Evolutionary conservation across 1,140 invertebrate genomes (phyloP).

Genomic region (Stegodyphus dumicola): DNA sequence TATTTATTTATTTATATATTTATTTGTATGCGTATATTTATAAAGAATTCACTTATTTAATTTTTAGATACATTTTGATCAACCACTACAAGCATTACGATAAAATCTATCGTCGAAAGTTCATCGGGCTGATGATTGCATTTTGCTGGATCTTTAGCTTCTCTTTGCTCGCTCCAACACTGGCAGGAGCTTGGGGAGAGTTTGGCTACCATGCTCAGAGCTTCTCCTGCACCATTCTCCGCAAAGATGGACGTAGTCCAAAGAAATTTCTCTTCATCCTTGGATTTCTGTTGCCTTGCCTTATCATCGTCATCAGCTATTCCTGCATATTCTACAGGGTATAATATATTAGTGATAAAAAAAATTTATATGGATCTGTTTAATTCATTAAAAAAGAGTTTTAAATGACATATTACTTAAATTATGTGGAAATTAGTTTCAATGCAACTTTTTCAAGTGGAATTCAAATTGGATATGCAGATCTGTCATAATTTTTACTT

Average conservation of each 20-base stretch:
- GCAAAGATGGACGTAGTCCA: slow-evolving; percentile 77
- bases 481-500: no score
- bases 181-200: slow-evolving; percentile 82
- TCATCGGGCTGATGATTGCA: slow-evolving; percentile 65
- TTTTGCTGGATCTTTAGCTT: slow-evolving; percentile 80
- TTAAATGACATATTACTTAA: no score
- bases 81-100: slow-evolving; percentile 61
- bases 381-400: no score
- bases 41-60: no score
- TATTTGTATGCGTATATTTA: no score
- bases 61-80: slow-evolving; percentile 61
- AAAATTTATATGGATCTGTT: no score
- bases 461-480: no score
- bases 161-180: slow-evolving; percentile 77
- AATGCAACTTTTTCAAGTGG: no score
- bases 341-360: not conserved
- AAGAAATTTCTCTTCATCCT: slow-evolving; percentile 87
- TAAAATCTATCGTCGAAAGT: slow-evolving; percentile 50
- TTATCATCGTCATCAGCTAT: slow-evolving; percentile 85
- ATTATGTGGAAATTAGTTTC: no score
- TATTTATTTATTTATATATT: no score
- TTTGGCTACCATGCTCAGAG: slow-evolving; percentile 76
- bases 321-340: slow-evolving; percentile 60
- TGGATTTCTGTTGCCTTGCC: slow-evolving; percentile 82
- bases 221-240: slow-evolving; percentile 68